Evolutionary conservation across 2,113 vertebrate species (phyloP).

Genomic region (Pseudorectes ferrugineus): DNA sequence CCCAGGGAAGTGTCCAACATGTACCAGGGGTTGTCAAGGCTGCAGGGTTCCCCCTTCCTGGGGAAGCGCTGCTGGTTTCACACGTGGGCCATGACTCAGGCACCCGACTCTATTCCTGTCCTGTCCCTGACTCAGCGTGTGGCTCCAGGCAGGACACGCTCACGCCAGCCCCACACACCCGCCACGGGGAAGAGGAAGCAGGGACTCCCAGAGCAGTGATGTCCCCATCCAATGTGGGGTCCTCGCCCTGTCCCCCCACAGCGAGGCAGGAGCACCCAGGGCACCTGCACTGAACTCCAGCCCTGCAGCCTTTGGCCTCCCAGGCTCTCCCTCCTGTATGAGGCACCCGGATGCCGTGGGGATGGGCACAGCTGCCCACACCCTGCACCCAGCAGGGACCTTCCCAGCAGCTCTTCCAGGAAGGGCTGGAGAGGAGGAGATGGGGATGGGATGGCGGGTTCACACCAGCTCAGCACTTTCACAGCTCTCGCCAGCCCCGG

Average conservation of each 20-base stretch:
- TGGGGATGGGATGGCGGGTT: not conserved
- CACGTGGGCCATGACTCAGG: not conserved
- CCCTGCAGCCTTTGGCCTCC: not conserved
- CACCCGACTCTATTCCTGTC: not conserved
- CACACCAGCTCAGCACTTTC: constrained; percentile 59
- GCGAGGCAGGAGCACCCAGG: not conserved
- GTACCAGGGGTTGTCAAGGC: not conserved
- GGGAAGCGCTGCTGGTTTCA: not conserved
- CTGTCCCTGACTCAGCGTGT: not conserved
- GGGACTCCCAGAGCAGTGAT: fast-evolving
- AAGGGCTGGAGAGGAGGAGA: constrained; percentile 20
- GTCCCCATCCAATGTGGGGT: not conserved
- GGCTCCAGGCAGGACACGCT: not conserved
- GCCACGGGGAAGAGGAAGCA: fast-evolving
- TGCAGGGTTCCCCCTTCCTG: not conserved
- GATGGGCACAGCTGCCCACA: not conserved
- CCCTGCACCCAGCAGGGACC: not conserved
- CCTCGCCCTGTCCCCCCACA: fast-evolving
- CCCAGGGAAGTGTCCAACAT: not conserved
- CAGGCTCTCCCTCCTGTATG: not conserved
- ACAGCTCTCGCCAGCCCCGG: not conserved
- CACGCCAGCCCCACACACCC: not conserved
- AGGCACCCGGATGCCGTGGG: not conserved
- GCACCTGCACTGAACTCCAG: not conserved
- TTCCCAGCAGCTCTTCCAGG: constrained; percentile 19